Conservation (phyloP, 2,888 invertebrate genomes). For the Erannis defoliaria region DNA sequence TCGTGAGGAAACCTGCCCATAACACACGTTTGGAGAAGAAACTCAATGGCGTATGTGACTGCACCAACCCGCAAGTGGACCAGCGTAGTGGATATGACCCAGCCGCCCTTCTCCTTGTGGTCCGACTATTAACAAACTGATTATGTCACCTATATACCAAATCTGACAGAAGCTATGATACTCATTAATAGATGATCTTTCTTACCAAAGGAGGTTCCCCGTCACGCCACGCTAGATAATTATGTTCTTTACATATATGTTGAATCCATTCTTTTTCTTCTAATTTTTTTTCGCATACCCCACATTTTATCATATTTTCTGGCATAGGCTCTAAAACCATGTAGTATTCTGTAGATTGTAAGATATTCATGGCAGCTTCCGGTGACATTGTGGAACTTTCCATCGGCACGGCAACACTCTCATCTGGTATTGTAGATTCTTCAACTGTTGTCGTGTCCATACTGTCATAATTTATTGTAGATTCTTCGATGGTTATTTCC, state of each 20-base stretch:
- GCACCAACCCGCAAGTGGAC: too few relatives aligned
- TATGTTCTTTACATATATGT: conserved; percentile 54
- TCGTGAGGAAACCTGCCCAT: too few relatives aligned
- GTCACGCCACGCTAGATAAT: conserved; percentile 60
- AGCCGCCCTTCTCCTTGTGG: too few relatives aligned
- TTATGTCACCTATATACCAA: too few relatives aligned
- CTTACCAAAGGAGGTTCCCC: conserved; percentile 51
- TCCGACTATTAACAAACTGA: too few relatives aligned
- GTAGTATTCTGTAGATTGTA: conserved; percentile 9
- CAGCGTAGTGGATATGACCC: too few relatives aligned
- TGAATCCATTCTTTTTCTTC: conserved; percentile 46
- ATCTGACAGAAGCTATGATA: too few relatives aligned
- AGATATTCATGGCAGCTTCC: not conserved
- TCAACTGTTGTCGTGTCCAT: not conserved
- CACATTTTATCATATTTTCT: conserved; percentile 45
- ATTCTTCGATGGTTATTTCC: not conserved
- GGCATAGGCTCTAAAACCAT: conserved; percentile 8
- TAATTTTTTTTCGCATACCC: conserved; percentile 48
- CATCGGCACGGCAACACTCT: not conserved
- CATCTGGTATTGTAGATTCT: not conserved
- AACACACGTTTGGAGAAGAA: too few relatives aligned
- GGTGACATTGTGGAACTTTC: conserved; percentile 4
- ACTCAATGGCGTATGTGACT: too few relatives aligned
- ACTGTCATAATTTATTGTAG: not conserved
- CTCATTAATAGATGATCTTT: too few relatives aligned